phyloP scores from a whole-genome alignment of 2,888 invertebrate genomes.

The Caenorhabditis imperialis region DNA sequence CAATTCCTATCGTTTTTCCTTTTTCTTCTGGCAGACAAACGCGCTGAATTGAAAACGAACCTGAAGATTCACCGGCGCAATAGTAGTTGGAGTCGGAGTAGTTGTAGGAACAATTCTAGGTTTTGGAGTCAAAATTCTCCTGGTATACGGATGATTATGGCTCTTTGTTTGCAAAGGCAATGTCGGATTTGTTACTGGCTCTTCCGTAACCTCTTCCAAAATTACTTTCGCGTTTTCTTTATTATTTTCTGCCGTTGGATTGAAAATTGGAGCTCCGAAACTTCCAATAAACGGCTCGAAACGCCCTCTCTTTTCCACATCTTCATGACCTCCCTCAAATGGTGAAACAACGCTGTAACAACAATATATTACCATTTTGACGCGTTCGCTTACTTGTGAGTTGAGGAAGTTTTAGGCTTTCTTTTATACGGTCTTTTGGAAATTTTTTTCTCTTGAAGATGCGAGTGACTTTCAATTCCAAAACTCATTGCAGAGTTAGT shows the following conservation, averaged over 20 bases:
- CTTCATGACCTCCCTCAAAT: slow-evolving; percentile 45
- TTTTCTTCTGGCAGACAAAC: too few relatives aligned
- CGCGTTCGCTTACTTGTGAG: slow-evolving; percentile 31
- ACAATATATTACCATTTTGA: not conserved
- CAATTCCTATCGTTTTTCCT: too few relatives aligned
- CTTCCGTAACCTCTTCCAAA: slow-evolving; percentile 1
- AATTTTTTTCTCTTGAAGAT: slow-evolving; percentile 49
- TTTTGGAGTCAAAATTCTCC: slow-evolving; percentile 43
- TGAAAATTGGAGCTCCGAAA: slow-evolving; percentile 61
- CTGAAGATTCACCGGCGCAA: slow-evolving; percentile 29
- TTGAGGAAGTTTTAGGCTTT: slow-evolving; percentile 56
- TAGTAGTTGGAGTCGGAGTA: slow-evolving; percentile 35
- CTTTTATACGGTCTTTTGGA: slow-evolving; percentile 50
- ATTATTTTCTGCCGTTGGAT: slow-evolving; percentile 50
- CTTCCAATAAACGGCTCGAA: slow-evolving; percentile 57
- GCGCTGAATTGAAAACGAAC: too few relatives aligned
- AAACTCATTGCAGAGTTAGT: slow-evolving; percentile 49
- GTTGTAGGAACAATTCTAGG: slow-evolving; percentile 40
- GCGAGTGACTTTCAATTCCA: slow-evolving; percentile 44
- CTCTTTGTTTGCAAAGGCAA: too few relatives aligned
- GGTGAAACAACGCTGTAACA: slow-evolving; percentile 48
- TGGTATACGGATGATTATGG: slow-evolving; percentile 12
- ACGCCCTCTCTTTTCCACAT: slow-evolving; percentile 29
- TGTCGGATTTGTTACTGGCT: not conserved
- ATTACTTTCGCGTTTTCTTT: too few relatives aligned